Evolutionary conservation across 2,797 vertebrate species (phyloP).

Genomic region (Epinephelus coioides): DNA sequence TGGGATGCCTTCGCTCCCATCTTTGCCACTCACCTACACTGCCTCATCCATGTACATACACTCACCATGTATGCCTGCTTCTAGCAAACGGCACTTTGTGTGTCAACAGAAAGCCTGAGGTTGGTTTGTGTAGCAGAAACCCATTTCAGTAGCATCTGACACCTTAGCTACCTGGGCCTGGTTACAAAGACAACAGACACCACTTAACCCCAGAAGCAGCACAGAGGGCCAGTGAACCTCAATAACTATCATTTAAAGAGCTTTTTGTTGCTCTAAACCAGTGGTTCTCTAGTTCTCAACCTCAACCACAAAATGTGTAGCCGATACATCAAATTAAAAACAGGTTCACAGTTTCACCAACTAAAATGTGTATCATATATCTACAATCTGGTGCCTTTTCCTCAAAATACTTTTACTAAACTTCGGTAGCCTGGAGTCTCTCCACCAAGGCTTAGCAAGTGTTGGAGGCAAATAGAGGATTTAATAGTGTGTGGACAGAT

Average conservation of each 20-base stretch:
- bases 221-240: conserved; percentile 21
- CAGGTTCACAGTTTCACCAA: too few species aligned
- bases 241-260: conserved; percentile 18
- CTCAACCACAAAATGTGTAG: too few species aligned
- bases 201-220: conserved; percentile 16
- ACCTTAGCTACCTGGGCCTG: neutral
- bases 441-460: too few species aligned
- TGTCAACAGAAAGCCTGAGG: neutral
- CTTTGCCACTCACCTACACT: conserved; percentile 34
- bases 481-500: too few species aligned
- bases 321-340: too few species aligned
- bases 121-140: conserved; percentile 45
- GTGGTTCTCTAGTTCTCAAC: too few species aligned
- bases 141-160: conserved; percentile 15
- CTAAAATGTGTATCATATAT: too few species aligned
- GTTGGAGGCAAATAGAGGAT: too few species aligned
- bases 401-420: too few species aligned
- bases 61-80: conserved; percentile 1
- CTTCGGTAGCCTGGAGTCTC: too few species aligned
- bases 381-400: too few species aligned
- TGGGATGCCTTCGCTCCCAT: conserved; percentile 26
- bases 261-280: neutral
- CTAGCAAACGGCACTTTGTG: conserved; percentile 12
- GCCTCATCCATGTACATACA: neutral
- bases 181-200: conserved; percentile 41